phyloP scores from a whole-genome alignment of 1,140 invertebrate species.

The Caerostris extrusa region DNA sequence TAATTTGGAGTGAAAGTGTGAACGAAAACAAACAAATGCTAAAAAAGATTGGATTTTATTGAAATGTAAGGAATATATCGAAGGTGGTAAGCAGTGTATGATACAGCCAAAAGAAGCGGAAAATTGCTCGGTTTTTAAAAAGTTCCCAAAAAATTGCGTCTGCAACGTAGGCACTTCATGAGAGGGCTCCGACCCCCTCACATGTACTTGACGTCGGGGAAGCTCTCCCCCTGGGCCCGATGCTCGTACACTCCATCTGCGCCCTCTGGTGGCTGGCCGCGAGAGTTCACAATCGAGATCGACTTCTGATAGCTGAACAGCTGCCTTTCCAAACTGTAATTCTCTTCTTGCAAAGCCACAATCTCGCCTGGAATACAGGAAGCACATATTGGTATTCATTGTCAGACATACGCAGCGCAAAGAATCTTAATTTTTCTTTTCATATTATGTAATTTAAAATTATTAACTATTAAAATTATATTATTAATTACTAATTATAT shows the following conservation, averaged over 20 bases:
- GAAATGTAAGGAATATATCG: conserved; percentile 59
- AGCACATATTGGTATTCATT: too few species aligned
- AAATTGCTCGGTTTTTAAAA: conserved; percentile 72
- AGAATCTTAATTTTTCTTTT: too few species aligned
- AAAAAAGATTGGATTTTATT: conserved; percentile 63
- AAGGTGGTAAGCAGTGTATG: conserved; percentile 54
- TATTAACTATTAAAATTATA: too few species aligned
- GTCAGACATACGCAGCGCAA: too few species aligned
- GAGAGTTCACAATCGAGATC: conserved; percentile 87
- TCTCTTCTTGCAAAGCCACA: conserved; percentile 90
- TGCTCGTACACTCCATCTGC: conserved; percentile 37
- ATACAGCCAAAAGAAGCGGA: conserved; percentile 56
- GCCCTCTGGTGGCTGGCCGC: conserved; percentile 63
- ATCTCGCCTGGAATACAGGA: conserved; percentile 86
- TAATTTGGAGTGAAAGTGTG: too few species aligned
- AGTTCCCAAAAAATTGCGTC: conserved; percentile 61
- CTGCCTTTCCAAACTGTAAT: conserved; percentile 92
- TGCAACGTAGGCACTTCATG: conserved; percentile 68
- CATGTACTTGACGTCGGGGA: conserved; percentile 64
- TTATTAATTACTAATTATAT: too few species aligned
- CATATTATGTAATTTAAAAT: too few species aligned
- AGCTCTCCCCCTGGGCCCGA: conserved; percentile 47
- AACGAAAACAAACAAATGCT: too few species aligned
- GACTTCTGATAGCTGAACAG: conserved; percentile 93
- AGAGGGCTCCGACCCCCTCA: conserved; percentile 20